Evolutionary conservation across 1,140 invertebrate genomes (phyloP).

Genomic region (Anastrepha obliqua): DNA sequence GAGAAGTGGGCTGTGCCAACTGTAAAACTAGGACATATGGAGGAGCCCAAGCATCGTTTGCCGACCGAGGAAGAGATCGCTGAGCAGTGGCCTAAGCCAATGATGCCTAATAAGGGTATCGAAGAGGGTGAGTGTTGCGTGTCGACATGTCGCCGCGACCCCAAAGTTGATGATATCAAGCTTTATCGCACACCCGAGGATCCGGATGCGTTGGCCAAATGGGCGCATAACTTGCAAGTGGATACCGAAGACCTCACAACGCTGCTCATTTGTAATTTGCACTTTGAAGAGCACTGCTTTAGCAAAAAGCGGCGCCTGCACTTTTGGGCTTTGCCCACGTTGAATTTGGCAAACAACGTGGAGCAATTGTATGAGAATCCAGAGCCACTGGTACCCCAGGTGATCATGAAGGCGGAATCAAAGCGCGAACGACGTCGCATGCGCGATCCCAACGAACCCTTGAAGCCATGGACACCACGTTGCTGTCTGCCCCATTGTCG

Average conservation of each 20-base stretch:
- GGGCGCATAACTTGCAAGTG: slow-evolving; percentile 69
- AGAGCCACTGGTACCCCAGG: slow-evolving; percentile 63
- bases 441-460: background rate
- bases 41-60: slow-evolving; percentile 62
- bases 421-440: slow-evolving; percentile 49
- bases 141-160: slow-evolving; percentile 68
- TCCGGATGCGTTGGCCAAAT: slow-evolving; percentile 64
- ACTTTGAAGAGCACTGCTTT: slow-evolving; percentile 70
- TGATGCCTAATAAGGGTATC: slow-evolving; percentile 65
- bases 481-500: slow-evolving; percentile 70
- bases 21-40: slow-evolving; percentile 65
- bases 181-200: slow-evolving; percentile 70
- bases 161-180: slow-evolving; percentile 69
- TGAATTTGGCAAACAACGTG: slow-evolving; percentile 66
- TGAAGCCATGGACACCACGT: slow-evolving; percentile 66
- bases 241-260: slow-evolving; percentile 61
- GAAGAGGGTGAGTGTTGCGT: slow-evolving; percentile 72
- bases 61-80: slow-evolving; percentile 67
- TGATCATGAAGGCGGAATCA: slow-evolving; percentile 62
- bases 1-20: slow-evolving; percentile 72
- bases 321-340: slow-evolving; percentile 69
- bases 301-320: slow-evolving; percentile 70
- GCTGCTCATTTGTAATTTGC: slow-evolving; percentile 68
- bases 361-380: slow-evolving; percentile 71
- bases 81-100: slow-evolving; percentile 65